Evolutionary conservation across 2,888 invertebrate species (phyloP).

Genomic region (Ligdia adustata): DNA sequence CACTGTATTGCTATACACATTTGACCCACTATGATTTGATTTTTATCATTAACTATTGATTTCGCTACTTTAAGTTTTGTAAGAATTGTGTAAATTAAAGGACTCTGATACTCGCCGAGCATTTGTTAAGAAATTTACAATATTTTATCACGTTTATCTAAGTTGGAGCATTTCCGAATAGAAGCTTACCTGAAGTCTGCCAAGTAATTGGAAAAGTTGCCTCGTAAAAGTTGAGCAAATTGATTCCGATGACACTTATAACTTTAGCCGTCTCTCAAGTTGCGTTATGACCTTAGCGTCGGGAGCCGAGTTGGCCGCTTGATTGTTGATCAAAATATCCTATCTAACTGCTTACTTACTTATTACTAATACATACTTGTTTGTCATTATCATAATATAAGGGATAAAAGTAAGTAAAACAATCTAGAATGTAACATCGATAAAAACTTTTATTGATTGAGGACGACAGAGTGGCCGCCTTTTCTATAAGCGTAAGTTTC

Average conservation of each 20-base stretch:
- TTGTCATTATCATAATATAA: not conserved
- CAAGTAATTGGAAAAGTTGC: conserved; percentile 62
- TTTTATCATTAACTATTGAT: too few species aligned
- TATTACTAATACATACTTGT: too few species aligned
- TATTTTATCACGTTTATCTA: conserved; percentile 36
- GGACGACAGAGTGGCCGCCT: conserved; percentile 71
- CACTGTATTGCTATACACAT: too few species aligned
- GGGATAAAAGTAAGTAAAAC: conserved; percentile 19
- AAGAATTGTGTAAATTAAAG: not conserved
- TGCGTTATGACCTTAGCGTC: conserved; percentile 22
- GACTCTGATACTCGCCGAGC: too few species aligned
- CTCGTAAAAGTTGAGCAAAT: conserved; percentile 53
- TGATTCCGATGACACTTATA: conserved; percentile 53
- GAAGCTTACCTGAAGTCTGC: conserved; percentile 42
- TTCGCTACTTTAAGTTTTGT: too few species aligned
- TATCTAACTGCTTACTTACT: not conserved
- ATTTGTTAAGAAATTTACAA: conserved; percentile 13
- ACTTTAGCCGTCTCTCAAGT: conserved; percentile 43
- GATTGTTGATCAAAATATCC: conserved; percentile 2
- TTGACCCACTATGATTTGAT: too few species aligned
- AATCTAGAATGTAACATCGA: conserved; percentile 69
- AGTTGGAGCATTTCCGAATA: conserved; percentile 31
- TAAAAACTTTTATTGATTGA: conserved; percentile 82
- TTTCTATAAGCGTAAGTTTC: conserved; percentile 80
- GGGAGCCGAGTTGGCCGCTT: not conserved